Base-by-base conservation (phyloP, 1,140 invertebrate genomes). In the Pseudomyrmex sp. region DNA sequence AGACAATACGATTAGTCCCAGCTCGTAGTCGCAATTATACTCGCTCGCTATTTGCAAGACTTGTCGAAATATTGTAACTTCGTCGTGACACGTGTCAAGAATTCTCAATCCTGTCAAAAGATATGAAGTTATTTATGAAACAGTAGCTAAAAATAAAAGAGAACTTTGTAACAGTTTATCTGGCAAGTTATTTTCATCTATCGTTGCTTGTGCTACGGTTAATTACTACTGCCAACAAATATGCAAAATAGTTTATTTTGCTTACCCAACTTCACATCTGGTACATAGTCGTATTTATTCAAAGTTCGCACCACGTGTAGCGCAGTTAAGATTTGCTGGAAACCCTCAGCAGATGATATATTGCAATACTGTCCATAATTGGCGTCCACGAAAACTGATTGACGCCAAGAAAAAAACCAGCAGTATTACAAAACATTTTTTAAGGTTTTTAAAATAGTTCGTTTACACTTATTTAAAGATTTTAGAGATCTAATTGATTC, bases 321-420 rank as follows among this genome's bases (percentile, higher is more conserved):
- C 4, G 93, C 92, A 15, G 93, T 92, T 1, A 92, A 91, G 4
- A 93, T 85, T 87, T 95, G 91, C 68, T 95, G 92, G 61, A 93
- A 90, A 20, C 92, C 94, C 65, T 91, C 92, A 18, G 85, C 23
- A 9, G 91, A 91, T 1, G 94, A 91, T 13, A 89, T 84, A 20
- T 95, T 94, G 83, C 95, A 95, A 52, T 94, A 91, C 2, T 92
- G 91, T 18, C 94, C 94, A 13, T 92, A 89, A 86, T 94, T 94
- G 3, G 89, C 86, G 23, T 95, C 93, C 52, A 94, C 90, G 23
- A 95, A 93, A 26, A 93, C 95, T 95, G 70, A 82, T 74, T 18
- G 0, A 54, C 10, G 1, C 1, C 23, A 0, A 61, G 23, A 1
- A 10, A 65, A 65, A 44, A 5, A 72, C 58, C 48, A 68, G 66